A percentile compares a stretch with the other conserved stretches of the same genome.
phyloP scores from a whole-genome alignment of 2,113 vertebrate genomes.

The Seriola aureovittata region DNA sequence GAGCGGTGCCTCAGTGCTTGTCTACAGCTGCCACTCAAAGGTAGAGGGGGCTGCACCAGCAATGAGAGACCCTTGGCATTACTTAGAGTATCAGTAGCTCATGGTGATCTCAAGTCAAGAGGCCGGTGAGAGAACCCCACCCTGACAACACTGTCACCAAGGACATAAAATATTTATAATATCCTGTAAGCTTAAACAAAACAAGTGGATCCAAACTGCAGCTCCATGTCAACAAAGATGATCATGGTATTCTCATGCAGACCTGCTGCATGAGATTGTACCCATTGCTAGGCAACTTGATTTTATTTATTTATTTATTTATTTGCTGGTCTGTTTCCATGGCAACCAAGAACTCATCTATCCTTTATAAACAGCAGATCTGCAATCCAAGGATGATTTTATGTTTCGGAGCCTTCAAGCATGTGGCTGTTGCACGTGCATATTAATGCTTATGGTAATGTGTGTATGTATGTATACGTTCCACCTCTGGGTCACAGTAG shows the following conservation, averaged over 20 bases:
- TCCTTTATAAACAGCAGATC: conserved; percentile 15
- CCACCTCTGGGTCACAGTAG: background rate
- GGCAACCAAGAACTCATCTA: conserved; percentile 65
- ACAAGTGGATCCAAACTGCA: conserved; percentile 6
- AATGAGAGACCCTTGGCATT: background rate
- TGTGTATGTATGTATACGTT: too few relatives aligned
- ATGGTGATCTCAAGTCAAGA: background rate
- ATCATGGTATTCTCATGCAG: conserved; percentile 1
- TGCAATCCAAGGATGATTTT: conserved; percentile 16
- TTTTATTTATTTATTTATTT: conserved; percentile 31
- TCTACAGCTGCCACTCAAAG: conserved; percentile 57
- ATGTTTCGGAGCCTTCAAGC: background rate
- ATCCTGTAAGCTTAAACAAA: conserved; percentile 23
- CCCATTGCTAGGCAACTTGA: conserved; percentile 46
- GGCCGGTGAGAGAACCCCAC: background rate
- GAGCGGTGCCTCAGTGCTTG: conserved; percentile 18
- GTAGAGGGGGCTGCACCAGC: background rate
- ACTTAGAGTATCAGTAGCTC: conserved; percentile 5
- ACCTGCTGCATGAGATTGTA: conserved; percentile 1
- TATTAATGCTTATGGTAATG: background rate
- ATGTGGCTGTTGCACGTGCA: background rate
- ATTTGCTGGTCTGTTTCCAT: conserved; percentile 71
- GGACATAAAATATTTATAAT: conserved; percentile 25
- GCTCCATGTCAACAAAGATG: conserved; percentile 1
- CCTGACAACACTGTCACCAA: background rate